Percentiles rank a stretch among this genome's conserved stretches.
Evolutionary conservation across 1,140 invertebrate genomes (phyloP).

Genomic region (Tetragnatha versicolor): DNA sequence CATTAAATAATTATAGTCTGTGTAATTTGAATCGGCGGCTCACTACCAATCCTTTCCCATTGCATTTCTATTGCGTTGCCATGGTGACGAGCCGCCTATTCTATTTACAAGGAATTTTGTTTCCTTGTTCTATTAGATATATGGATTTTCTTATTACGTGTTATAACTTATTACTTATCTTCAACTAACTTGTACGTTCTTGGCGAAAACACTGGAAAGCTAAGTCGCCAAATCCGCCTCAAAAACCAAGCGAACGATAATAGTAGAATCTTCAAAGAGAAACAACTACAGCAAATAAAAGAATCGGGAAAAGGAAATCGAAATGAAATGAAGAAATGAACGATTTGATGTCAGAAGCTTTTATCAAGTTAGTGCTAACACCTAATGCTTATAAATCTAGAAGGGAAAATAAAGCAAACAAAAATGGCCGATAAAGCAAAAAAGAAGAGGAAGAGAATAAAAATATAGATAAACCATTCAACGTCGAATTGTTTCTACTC

Average conservation of each 20-base stretch:
- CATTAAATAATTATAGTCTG: too few species aligned
- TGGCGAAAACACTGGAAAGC: too few species aligned
- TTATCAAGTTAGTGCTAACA: slow-evolving; percentile 47
- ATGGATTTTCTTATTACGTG: too few species aligned
- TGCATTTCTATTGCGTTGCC: too few species aligned
- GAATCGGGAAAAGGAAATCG: slow-evolving; percentile 33
- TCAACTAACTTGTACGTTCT: too few species aligned
- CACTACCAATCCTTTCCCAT: too few species aligned
- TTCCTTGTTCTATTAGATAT: too few species aligned
- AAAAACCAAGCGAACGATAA: background rate
- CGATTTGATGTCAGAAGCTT: slow-evolving; percentile 48
- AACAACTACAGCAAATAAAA: background rate
- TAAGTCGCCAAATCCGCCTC: background rate
- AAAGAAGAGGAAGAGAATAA: slow-evolving; percentile 20
- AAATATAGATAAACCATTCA: slow-evolving; percentile 19
- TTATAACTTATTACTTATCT: too few species aligned
- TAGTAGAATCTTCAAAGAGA: slow-evolving; percentile 20
- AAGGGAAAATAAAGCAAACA: background rate
- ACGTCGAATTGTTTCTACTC: slow-evolving; percentile 29
- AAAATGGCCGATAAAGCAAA: background rate
- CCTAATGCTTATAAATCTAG: slow-evolving; percentile 27
- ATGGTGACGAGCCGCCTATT: too few species aligned
- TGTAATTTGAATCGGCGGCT: too few species aligned
- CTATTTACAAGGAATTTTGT: too few species aligned
- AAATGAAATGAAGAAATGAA: slow-evolving; percentile 46